These are phyloP conservation scores for Glaucomys volans DNA, from an alignment of 2,113 vertebrate species.

Conservation along the genomic window DNA sequence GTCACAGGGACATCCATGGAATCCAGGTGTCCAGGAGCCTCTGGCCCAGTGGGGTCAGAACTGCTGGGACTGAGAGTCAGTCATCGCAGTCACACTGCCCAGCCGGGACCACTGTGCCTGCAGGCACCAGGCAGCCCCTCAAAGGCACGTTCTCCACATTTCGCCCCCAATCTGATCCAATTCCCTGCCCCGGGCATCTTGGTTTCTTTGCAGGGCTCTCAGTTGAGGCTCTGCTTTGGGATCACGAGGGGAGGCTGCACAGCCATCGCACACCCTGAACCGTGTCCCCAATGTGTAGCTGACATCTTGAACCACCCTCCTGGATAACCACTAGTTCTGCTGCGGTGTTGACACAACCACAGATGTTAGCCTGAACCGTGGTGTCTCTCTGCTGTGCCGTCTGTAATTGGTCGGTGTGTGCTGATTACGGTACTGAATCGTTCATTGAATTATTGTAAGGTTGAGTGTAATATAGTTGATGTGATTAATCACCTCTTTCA, in stretches of 20 bases:
- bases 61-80: neutral
- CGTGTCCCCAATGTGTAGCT: rapidly evolving
- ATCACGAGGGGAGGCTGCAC: neutral
- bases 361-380: neutral
- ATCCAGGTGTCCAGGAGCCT: rapidly evolving
- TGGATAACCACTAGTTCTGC: rapidly evolving
- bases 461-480: constrained; percentile 49
- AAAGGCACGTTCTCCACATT: rapidly evolving
- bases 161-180: neutral
- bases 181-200: rapidly evolving
- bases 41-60: no score
- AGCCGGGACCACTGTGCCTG: no score
- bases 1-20: no score
- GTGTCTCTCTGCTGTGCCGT: neutral
- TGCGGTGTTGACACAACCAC: neutral
- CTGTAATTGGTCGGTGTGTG: constrained; percentile 56
- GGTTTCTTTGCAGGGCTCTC: neutral
- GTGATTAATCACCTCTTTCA: constrained; percentile 69
- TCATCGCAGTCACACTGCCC: no score
- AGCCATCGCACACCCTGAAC: neutral
- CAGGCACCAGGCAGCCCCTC: neutral
- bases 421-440: constrained; percentile 62
- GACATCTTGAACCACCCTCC: rapidly evolving
- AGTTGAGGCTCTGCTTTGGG: neutral
- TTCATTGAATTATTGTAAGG: constrained; percentile 63